A percentile compares a stretch with the other conserved stretches of the same genome.
Evolutionary conservation across 2,113 vertebrate species (phyloP).

Genomic region (Guaruba guarouba): DNA sequence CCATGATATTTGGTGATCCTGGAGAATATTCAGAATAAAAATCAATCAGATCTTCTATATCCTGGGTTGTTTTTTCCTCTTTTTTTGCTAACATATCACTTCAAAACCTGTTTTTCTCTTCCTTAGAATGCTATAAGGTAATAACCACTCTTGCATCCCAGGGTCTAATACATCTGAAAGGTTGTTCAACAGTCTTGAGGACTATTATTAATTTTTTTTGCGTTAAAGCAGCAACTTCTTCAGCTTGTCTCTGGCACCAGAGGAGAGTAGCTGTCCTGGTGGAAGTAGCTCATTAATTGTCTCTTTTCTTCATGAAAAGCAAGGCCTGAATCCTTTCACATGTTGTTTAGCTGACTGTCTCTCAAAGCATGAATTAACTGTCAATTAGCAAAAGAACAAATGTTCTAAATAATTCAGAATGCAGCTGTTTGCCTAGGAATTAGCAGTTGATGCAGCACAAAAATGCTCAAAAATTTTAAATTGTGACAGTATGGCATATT

Average conservation of each 20-base stretch:
- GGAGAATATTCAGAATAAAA: neutral
- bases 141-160: neutral
- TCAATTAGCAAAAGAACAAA: conserved; percentile 33
- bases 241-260: neutral
- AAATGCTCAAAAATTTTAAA: neutral
- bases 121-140: neutral
- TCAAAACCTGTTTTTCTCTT: neutral
- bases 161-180: neutral
- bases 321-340: neutral
- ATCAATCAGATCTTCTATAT: neutral
- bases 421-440: conserved; percentile 38
- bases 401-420: conserved; percentile 47
- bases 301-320: neutral
- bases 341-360: neutral
- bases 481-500: neutral
- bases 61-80: neutral
- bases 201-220: neutral
- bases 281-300: neutral
- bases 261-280: neutral
- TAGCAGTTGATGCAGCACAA: neutral
- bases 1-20: neutral
- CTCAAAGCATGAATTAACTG: conserved; percentile 39
- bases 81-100: neutral
- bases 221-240: neutral
- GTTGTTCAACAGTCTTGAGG: neutral